These are phyloP conservation scores for Chaenodraco wilsoni DNA, from an alignment of 2,797 vertebrate species.

Conservation along the genomic window DNA sequence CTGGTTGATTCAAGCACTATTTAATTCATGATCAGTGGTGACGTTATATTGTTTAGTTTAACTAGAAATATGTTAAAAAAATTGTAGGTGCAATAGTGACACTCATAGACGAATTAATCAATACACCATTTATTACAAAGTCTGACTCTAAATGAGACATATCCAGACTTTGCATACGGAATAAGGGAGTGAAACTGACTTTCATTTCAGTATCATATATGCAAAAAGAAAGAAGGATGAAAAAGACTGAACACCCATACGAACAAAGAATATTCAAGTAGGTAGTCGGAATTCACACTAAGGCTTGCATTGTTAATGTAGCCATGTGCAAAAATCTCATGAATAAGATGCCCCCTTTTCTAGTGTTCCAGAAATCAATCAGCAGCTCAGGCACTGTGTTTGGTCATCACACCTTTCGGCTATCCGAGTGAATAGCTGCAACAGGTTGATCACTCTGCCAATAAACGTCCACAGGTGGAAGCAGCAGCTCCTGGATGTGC, in stretches of 20 bases:
- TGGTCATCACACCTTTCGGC: neutral
- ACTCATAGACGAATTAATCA: neutral
- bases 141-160: neutral
- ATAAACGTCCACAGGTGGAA: conserved; percentile 26
- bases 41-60: neutral
- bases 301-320: neutral
- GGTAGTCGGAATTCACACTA: too few relatives aligned
- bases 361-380: neutral
- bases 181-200: neutral
- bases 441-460: conserved; percentile 27
- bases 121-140: neutral
- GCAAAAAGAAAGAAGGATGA: too few relatives aligned
- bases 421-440: neutral
- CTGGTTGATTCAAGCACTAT: neutral
- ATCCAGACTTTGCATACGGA: neutral
- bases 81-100: neutral
- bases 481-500: neutral
- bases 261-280: too few relatives aligned
- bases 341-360: neutral
- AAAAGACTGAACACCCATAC: too few relatives aligned
- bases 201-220: neutral
- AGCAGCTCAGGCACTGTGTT: neutral
- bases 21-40: neutral
- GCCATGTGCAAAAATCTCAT: neutral
- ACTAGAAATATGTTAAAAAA: neutral